phyloP scores from a whole-genome alignment of 2,888 invertebrate species.

The Hypena proboscidalis region DNA sequence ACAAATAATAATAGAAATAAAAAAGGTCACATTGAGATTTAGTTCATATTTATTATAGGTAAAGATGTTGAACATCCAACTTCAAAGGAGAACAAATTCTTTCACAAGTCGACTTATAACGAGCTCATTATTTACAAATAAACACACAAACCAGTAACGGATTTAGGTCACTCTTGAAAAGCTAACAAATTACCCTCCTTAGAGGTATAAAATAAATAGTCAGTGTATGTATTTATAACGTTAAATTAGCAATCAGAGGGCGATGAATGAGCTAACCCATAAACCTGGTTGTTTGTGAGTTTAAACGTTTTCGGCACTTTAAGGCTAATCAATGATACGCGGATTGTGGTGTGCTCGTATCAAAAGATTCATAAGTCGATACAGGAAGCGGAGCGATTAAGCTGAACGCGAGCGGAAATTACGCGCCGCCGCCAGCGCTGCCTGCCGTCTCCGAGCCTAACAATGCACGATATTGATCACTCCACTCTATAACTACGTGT shows the following conservation, averaged over 20 bases:
- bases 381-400: constrained; percentile 45
- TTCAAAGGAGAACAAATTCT: neutral
- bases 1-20: too few relatives aligned
- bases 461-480: constrained; percentile 47
- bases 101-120: neutral
- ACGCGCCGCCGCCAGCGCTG: constrained; percentile 38
- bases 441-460: constrained; percentile 46
- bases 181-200: too few relatives aligned
- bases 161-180: constrained; percentile 4
- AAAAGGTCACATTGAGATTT: too few relatives aligned
- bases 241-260: constrained; percentile 19
- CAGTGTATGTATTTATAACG: neutral
- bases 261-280: constrained; percentile 26
- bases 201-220: neutral
- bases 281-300: constrained; percentile 28
- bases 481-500: constrained; percentile 24
- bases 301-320: constrained; percentile 31
- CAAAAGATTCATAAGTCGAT: constrained; percentile 47
- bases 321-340: constrained; percentile 42
- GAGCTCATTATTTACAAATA: too few relatives aligned
- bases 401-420: constrained; percentile 48
- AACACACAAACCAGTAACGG: neutral
- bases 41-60: too few relatives aligned
- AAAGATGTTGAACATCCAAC: too few relatives aligned
- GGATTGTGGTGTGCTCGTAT: constrained; percentile 34